A percentile compares a stretch with the other conserved stretches of the same genome.
Conservation (phyloP, 1,140 invertebrate species). For the Drosophila triauraria region DNA sequence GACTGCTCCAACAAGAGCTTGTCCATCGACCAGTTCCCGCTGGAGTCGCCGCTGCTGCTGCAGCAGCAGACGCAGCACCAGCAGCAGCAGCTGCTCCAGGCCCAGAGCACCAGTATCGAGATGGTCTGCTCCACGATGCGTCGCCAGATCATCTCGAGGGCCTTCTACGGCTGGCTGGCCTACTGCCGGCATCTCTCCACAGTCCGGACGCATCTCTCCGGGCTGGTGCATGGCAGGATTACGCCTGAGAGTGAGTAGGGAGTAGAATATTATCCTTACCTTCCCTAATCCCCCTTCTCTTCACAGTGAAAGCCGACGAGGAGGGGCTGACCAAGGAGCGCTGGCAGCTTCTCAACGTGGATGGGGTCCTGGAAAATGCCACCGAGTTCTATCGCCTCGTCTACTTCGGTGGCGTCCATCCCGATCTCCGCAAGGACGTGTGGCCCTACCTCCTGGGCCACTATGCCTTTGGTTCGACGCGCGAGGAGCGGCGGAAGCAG, state of each 20-base stretch:
- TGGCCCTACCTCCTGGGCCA: slow-evolving; percentile 97
- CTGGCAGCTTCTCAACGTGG: slow-evolving; percentile 88
- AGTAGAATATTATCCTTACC: too few species aligned
- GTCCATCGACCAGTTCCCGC: slow-evolving; percentile 77
- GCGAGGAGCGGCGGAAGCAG: slow-evolving; percentile 89
- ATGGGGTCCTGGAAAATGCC: slow-evolving; percentile 88
- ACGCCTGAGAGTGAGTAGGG: slow-evolving; percentile 86
- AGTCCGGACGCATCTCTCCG: slow-evolving; percentile 95
- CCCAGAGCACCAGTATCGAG: slow-evolving; percentile 87
- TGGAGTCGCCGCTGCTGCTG: slow-evolving; percentile 76
- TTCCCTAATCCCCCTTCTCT: not conserved
- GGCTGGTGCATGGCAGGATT: slow-evolving; percentile 91
- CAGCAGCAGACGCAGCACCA: slow-evolving; percentile 54
- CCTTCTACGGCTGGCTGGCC: slow-evolving; percentile 98
- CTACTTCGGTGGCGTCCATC: slow-evolving; percentile 94
- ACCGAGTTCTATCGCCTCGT: slow-evolving; percentile 92
- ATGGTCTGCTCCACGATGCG: slow-evolving; percentile 97
- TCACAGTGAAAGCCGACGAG: slow-evolving; percentile 86
- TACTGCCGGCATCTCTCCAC: slow-evolving; percentile 97
- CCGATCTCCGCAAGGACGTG: slow-evolving; percentile 92
- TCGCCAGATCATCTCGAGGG: slow-evolving; percentile 96
- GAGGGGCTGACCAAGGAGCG: slow-evolving; percentile 89
- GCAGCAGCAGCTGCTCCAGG: slow-evolving; percentile 33
- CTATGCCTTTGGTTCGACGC: slow-evolving; percentile 91
- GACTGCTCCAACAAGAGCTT: slow-evolving; percentile 84